Conservation (phyloP, 1,140 invertebrate species). For the Galleria mellonella region DNA sequence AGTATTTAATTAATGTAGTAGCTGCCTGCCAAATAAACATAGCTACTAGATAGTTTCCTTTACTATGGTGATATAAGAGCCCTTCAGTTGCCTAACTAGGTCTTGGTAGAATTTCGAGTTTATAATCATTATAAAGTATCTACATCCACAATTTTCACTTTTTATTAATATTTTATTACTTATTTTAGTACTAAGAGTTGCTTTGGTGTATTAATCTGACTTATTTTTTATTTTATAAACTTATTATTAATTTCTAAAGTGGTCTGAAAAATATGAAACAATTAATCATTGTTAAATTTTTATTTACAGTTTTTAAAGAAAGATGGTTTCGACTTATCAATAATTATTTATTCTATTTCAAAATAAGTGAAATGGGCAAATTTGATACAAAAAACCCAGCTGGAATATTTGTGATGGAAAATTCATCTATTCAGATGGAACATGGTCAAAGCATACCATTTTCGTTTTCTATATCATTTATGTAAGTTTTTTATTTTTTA, state of each 20-base stretch:
- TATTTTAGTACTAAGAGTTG: too few relatives aligned
- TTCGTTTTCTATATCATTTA: slow-evolving; percentile 79
- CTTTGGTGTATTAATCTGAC: too few relatives aligned
- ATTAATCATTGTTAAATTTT: slow-evolving; percentile 5
- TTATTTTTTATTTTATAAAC: neutral
- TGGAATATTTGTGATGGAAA: slow-evolving; percentile 81
- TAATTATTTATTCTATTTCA: slow-evolving; percentile 84
- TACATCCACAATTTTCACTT: too few relatives aligned
- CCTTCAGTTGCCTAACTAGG: too few relatives aligned
- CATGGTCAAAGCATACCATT: slow-evolving; percentile 76
- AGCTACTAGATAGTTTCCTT: too few relatives aligned
- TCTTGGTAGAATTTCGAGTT: too few relatives aligned
- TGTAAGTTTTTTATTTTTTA: slow-evolving; percentile 45
- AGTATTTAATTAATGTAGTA: too few relatives aligned
- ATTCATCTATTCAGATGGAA: slow-evolving; percentile 79
- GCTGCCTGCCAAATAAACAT: too few relatives aligned
- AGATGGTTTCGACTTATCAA: slow-evolving; percentile 82
- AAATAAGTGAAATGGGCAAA: slow-evolving; percentile 80
- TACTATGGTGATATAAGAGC: too few relatives aligned
- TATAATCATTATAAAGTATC: too few relatives aligned
- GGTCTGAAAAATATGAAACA: neutral
- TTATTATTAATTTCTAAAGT: too few relatives aligned
- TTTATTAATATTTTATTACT: too few relatives aligned
- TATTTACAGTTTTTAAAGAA: slow-evolving; percentile 78
- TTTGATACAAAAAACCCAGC: slow-evolving; percentile 78